These are phyloP conservation scores for Drosophila oshimai DNA, from an alignment of 1,140 invertebrate genomes.

Conservation along the genomic window DNA sequence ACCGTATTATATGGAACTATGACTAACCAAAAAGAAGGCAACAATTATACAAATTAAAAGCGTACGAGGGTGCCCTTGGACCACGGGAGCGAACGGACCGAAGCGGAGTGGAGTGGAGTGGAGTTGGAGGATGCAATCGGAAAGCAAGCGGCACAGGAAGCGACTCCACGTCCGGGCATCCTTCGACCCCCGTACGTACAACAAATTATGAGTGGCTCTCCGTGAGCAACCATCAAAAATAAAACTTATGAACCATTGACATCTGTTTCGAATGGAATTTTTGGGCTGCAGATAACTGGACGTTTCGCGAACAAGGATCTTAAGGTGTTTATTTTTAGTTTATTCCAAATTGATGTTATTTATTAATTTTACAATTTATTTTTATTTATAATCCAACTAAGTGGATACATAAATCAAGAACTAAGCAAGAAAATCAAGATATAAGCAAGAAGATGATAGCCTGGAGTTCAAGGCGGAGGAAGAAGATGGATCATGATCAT, in stretches of 20 bases:
- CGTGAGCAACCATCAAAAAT: constrained; percentile 15
- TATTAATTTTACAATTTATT: too few relatives aligned
- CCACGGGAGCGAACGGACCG: neutral
- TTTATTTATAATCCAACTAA: too few relatives aligned
- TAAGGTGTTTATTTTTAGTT: neutral
- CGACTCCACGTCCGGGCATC: neutral
- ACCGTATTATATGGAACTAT: constrained; percentile 42
- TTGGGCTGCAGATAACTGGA: neutral
- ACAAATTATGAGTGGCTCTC: constrained; percentile 23
- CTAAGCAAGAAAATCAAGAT: too few relatives aligned
- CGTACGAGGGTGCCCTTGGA: constrained; percentile 9
- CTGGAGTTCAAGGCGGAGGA: too few relatives aligned
- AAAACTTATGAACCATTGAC: constrained; percentile 35
- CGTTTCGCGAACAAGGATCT: neutral
- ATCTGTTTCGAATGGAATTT: neutral
- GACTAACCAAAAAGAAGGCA: constrained; percentile 41
- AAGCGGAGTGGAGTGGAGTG: neutral
- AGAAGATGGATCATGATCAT: too few relatives aligned
- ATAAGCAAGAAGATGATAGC: too few relatives aligned
- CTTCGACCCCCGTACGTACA: constrained; percentile 17
- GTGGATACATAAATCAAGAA: too few relatives aligned
- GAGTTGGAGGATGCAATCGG: too few relatives aligned
- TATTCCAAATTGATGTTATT: too few relatives aligned
- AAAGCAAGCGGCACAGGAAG: constrained; percentile 3
- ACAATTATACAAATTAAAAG: constrained; percentile 41